A percentile compares a stretch with the other conserved stretches of the same genome.
Evolutionary conservation across 2,888 invertebrate genomes (phyloP).

Genomic region (Hydroisotoma schaefferi): DNA sequence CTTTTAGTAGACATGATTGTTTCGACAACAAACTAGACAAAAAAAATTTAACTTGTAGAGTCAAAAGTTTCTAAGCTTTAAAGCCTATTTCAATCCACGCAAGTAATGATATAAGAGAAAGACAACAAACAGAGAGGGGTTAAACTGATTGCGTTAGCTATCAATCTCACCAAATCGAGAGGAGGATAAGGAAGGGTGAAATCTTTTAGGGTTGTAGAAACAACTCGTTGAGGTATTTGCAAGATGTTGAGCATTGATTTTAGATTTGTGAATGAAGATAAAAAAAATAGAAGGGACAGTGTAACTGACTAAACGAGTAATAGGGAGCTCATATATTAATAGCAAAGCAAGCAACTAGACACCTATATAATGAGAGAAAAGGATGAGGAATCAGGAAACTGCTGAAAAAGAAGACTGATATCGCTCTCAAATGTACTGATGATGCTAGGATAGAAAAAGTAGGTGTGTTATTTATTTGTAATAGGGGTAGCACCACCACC

Average conservation of each 20-base stretch:
- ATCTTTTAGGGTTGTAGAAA: neutral
- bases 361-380: neutral
- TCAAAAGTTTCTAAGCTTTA: too few relatives aligned
- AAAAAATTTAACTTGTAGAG: too few relatives aligned
- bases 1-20: too few relatives aligned
- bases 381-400: neutral
- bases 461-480: too few relatives aligned
- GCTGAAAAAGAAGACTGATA: neutral
- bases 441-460: neutral
- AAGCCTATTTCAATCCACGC: too few relatives aligned
- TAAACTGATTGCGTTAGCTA: too few relatives aligned
- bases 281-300: neutral
- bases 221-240: constrained; percentile 7
- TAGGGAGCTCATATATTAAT: too few relatives aligned
- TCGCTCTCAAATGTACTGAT: neutral
- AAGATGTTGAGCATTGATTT: constrained; percentile 4
- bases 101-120: too few relatives aligned
- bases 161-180: too few relatives aligned
- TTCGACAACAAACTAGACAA: too few relatives aligned
- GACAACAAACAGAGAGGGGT: too few relatives aligned
- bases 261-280: neutral
- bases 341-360: neutral
- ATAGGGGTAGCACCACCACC: neutral
- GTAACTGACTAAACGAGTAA: too few relatives aligned
- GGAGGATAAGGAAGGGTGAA: neutral